phyloP scores from a whole-genome alignment of 2,888 invertebrate species.

The Sepioteuthis lessoniana region DNA sequence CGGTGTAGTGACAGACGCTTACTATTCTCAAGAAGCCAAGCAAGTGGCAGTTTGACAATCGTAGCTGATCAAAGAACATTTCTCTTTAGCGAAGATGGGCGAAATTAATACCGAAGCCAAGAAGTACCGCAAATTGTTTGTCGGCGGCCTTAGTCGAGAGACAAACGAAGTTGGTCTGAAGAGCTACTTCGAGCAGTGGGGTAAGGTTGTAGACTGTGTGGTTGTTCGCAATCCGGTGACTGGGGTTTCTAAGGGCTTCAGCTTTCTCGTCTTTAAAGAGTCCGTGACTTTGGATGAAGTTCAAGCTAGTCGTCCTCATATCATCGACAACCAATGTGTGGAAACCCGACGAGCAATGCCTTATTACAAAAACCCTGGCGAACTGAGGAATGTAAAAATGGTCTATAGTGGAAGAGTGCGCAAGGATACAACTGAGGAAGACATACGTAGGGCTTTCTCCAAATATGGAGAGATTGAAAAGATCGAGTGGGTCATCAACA shows the following conservation, averaged over 20 bases:
- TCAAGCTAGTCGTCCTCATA: constrained; percentile 36
- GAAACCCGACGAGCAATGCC: constrained; percentile 41
- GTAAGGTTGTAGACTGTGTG: constrained; percentile 16
- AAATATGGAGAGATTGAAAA: neutral
- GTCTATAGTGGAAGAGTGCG: constrained; percentile 25
- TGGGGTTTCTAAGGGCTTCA: constrained; percentile 15
- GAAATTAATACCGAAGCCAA: constrained; percentile 6
- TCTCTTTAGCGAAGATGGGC: neutral
- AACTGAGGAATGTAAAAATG: neutral
- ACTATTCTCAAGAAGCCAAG: neutral
- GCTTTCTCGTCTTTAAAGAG: constrained; percentile 36
- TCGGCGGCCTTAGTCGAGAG: constrained; percentile 38
- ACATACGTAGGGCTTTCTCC: neutral
- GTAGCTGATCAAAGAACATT: neutral
- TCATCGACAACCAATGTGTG: constrained; percentile 25
- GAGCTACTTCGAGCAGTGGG: constrained; percentile 41
- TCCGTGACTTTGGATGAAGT: constrained; percentile 2
- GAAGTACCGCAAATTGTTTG: constrained; percentile 45
- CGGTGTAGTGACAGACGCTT: neutral
- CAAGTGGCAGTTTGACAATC: neutral
- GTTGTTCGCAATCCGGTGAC: constrained; percentile 34
- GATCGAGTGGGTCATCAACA: constrained; percentile 37
- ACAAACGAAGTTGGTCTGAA: constrained; percentile 35
- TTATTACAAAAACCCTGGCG: constrained; percentile 42
- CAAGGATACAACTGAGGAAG: neutral